These are phyloP conservation scores for Neoniphon sammara DNA, from an alignment of 2,797 vertebrate genomes.

Conservation along the genomic window DNA sequence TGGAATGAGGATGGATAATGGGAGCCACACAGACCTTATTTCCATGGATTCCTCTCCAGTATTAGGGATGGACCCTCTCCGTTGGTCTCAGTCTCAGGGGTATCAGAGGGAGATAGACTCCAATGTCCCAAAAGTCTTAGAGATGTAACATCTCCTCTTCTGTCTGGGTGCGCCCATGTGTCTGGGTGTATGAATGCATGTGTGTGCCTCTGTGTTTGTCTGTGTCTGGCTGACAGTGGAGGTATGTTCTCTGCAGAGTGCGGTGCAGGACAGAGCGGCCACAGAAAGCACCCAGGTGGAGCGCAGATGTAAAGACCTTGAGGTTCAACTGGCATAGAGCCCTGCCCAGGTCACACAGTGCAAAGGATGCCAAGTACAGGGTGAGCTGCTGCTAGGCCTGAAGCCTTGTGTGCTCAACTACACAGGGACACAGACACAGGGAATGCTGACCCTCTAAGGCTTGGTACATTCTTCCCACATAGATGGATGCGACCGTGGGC, in stretches of 20 bases:
- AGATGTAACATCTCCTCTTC: not conserved
- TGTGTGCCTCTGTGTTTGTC: conserved; percentile 19
- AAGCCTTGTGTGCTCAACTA: not conserved
- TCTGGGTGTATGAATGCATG: conserved; percentile 17
- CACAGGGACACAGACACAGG: conserved; percentile 8
- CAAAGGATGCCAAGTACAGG: conserved; percentile 33
- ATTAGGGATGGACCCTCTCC: not conserved
- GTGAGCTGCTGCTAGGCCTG: conserved; percentile 30
- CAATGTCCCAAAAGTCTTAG: too few relatives aligned
- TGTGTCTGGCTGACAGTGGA: conserved; percentile 54
- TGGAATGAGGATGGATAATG: conserved; percentile 39
- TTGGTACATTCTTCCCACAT: too few relatives aligned
- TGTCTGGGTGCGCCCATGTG: not conserved
- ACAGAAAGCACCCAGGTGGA: conserved; percentile 35
- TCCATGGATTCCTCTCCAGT: conserved; percentile 41
- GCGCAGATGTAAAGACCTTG: conserved; percentile 38
- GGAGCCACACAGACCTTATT: conserved; percentile 36
- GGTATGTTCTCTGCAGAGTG: conserved; percentile 39
- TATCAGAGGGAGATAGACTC: not conserved
- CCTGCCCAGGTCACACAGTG: conserved; percentile 35
- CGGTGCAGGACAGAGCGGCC: conserved; percentile 25
- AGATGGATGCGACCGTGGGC: too few relatives aligned
- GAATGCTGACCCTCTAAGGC: conserved; percentile 7
- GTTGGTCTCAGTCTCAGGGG: conserved; percentile 12
- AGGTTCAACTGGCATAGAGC: conserved; percentile 48